Percentiles rank a stretch among this genome's conserved stretches.
These are phyloP conservation scores for Bhutanitis thaidina DNA, from an alignment of 2,888 invertebrate species.

Conservation along the genomic window DNA sequence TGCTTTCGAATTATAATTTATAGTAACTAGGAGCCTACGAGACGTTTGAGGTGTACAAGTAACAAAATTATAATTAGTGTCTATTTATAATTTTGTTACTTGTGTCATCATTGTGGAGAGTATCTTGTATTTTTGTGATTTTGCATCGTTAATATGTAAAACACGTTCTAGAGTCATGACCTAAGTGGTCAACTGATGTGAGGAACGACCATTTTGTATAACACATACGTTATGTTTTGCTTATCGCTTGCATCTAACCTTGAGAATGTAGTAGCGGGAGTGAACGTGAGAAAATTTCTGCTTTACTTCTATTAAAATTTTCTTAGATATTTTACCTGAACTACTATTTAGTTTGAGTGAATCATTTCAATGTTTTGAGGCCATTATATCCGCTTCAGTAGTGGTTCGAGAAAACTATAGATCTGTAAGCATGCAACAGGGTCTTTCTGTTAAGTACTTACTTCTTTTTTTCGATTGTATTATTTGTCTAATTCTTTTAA, in stretches of 20 bases:
- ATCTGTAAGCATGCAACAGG: too few species aligned
- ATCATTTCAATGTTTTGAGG: too few species aligned
- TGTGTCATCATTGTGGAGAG: slow-evolving; percentile 8
- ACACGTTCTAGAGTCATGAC: slow-evolving; percentile 48
- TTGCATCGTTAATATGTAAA: slow-evolving; percentile 34
- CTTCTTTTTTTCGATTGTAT: too few species aligned
- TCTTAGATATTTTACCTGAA: not conserved
- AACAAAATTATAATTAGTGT: too few species aligned
- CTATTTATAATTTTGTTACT: slow-evolving; percentile 1
- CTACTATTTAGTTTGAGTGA: too few species aligned
- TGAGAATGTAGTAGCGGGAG: slow-evolving; percentile 43
- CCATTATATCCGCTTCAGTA: too few species aligned
- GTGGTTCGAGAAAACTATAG: too few species aligned
- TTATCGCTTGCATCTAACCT: slow-evolving; percentile 60
- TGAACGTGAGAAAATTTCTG: slow-evolving; percentile 56
- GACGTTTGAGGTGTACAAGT: not conserved
- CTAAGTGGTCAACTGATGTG: slow-evolving; percentile 52
- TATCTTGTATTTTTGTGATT: slow-evolving; percentile 10
- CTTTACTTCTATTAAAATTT: not conserved
- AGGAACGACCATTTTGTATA: slow-evolving; percentile 44
- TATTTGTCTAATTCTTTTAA: too few species aligned
- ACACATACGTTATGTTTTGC: slow-evolving; percentile 30
- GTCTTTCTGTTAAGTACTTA: too few species aligned
- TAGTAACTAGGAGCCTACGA: not conserved
- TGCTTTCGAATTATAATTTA: slow-evolving; percentile 18